Evolutionary conservation across 1,140 invertebrate genomes (phyloP), one percentile per base, ranked within the genome.

Genomic region (Limonius californicus): DNA sequence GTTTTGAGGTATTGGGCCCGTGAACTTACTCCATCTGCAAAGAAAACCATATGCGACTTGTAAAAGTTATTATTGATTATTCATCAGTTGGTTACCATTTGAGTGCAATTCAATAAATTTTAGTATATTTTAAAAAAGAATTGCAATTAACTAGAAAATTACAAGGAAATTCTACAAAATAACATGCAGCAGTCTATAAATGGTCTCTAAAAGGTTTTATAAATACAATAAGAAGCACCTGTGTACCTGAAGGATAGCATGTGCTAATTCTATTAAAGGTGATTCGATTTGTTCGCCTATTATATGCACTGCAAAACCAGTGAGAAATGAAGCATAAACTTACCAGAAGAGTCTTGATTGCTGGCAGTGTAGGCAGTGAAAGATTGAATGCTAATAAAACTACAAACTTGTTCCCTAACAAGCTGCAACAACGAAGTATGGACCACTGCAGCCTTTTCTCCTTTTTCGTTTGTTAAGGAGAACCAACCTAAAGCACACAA

Each of bases 361-460:
- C 71, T 68, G 6, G 69, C 64, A 20, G 72, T 68, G 57, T 74
- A 74, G 8, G 69, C 72, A 42, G 66, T 68, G 59, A 74, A 71
- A 39, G 73, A 71, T 60, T 72, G 72, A 18, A 74, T 67, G 53
- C 69, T 74, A 20, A 78, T 64, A 68, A 78, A 78, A 55, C 72
- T 70, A 42, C 75, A 76, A 11, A 78, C 76, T 70, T 77, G 77
- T 60, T 77, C 75, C 21, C 73, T 60, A 18, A 78, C 74, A 35
- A 78, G 70, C 50, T 76, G 73, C 59, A 77, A 67, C 19, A 78
- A 64, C 2, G 72, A 72, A 8, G 73, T 69, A 60, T 77, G 72
- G 18, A 70, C 69, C 21, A 75, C 67, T 11, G 77, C 77, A 59
- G 70, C 68, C 45, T 72, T 67, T 66, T 78, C 75, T 56, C 75